Evolutionary conservation across 2,113 vertebrate species (phyloP).

Genomic region (Cepphus grylle): DNA sequence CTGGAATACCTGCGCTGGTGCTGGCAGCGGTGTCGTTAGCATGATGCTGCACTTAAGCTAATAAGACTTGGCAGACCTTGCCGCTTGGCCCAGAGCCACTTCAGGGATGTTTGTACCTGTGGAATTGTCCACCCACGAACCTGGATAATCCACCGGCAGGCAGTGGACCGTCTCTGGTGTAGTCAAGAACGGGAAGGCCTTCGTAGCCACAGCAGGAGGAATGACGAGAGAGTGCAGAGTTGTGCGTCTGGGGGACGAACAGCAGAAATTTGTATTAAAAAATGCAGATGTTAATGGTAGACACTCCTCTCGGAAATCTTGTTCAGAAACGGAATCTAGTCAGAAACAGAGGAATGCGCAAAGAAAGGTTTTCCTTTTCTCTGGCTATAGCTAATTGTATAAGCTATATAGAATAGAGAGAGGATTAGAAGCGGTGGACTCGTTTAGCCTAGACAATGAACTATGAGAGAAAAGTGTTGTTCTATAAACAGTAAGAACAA

Average conservation of each 20-base stretch:
- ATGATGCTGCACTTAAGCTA: neutral
- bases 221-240: neutral
- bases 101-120: neutral
- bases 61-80: neutral
- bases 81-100: neutral
- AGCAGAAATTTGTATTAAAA: neutral
- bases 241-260: neutral
- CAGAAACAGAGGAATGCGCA: neutral
- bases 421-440: neutral
- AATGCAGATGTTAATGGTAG: neutral
- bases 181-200: neutral
- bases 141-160: neutral
- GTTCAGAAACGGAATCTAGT: neutral
- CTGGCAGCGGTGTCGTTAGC: neutral
- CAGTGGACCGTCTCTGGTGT: neutral
- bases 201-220: neutral
- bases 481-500: neutral
- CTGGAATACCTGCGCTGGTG: neutral
- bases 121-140: neutral
- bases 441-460: neutral
- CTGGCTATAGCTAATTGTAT: neutral
- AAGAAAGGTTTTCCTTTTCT: neutral
- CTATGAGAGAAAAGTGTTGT: neutral
- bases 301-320: neutral
- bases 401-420: neutral